Base-by-base conservation (phyloP, 1,140 invertebrate species). In the Yoshiicerus persimilis region DNA sequence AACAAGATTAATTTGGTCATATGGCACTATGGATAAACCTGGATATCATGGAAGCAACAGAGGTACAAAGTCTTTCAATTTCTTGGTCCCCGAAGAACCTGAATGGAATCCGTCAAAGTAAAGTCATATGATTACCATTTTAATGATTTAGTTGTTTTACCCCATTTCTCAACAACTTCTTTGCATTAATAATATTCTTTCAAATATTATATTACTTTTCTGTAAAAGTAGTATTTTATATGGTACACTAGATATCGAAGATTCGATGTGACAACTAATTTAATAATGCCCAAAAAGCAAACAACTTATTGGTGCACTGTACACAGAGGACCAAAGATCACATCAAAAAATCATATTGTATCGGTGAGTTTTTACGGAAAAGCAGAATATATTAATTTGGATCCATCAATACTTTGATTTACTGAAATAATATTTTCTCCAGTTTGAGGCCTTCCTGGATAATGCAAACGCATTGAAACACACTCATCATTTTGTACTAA, bases 31-130 rank as follows among this genome's bases (percentile, higher is more conserved):
- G 3, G 88, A 89, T 32, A 23, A 27, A 1, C 30, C 87, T 9
- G n/a, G 0, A n/a, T 89, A 89, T 36, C 88, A 89, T 64, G 86
- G 88, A 20, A 20, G 5, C 47, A 84, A 64, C 25, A 10, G 88
- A 1, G 88, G 88, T 25, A 36, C 32, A 5, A 56, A 66, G 16
- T 4, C 86, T 13, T 70, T 87, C 23, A 87, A 87, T 87, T 47
- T 89, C 23, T 27, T 89, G 20, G 88, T 87, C 25, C 70, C 66
- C 25, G 27, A 25, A 83, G 25, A 16, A 10, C 70, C 39, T 20
- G 11, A 11, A 47, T n/a, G n/a, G n/a, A 20, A 47, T 47, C 41
- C 41, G 20, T 47, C 41, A 20, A 11, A 20, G 41, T 47, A 47
- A 1, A 11, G 16, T 47, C 2, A 41, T n/a, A n/a, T n/a, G n/a